Evolutionary conservation across 2,888 invertebrate species (phyloP), one percentile per base, ranked within the genome.

Genomic region (Chironomus riparius): DNA sequence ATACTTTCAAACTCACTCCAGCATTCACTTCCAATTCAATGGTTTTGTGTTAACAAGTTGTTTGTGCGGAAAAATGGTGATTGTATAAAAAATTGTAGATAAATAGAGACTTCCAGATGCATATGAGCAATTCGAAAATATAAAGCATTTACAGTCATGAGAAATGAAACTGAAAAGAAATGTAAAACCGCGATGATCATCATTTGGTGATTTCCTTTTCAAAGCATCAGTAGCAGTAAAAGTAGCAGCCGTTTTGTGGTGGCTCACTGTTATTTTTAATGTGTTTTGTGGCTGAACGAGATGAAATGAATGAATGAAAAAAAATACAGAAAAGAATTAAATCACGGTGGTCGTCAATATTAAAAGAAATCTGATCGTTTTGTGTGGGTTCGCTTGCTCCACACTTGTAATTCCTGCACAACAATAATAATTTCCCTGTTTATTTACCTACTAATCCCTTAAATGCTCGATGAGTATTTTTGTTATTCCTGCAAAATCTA

Each of bases 41-140:
- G 72, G 24, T 28, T 72, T 62, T 24, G 15, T 72, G 73, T 73
- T 62, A 73, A 73, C 73, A 65, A 73, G 73, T 56, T 24, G 24
- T 65, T 21, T 65, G 21, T 24, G 56, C 18, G 15, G 56, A 56
- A 56, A n/a, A 15, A 50, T 50, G n/a, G 50, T n/a, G 18, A 18
- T 56, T 56, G 15, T 5, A n/a, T 50, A 50, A 50, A n/a, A n/a
- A 50, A 50, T 50, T 56, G 15, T 18, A 38, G 38, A 38, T 38
- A 38, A 38, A 38, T 38, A 38, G 10, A 38, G 38, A 38, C 10
- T 38, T 38, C 38, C 38, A 38, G 38, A 38, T 38, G 38, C 38
- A 38, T 38, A 38, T 38, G 38, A 38, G 38, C 38, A 38, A 10
- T 38, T 38, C 38, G 5, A 38, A 38, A 38, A 10, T 38, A 38